Evolutionary conservation across 2,113 vertebrate species (phyloP), one percentile per base, ranked within the genome.

Genomic region (Labeo catla): DNA sequence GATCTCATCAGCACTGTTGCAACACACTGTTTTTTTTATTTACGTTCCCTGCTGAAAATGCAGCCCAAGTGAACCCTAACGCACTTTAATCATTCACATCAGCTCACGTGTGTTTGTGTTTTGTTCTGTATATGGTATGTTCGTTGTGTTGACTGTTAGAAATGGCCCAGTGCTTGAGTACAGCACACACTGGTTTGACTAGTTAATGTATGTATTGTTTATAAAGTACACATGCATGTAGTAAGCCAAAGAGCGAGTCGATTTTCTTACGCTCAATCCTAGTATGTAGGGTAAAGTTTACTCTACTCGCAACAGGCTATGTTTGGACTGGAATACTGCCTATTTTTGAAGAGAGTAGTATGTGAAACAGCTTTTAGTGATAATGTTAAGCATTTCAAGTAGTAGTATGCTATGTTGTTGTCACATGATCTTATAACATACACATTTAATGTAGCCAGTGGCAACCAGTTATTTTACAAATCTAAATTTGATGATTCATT

Each of bases 281-380:
- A 34, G 15, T 21, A 68, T 10, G 80, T 82, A 68, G 63, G 61
- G 80, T 66, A 82, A 82, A 82, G 78, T 65, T 65, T 65, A 65
- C 78, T 63, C 21, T 16, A n/a, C 16, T 45, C 10, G 0, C 19
- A 21, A 21, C 76, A 57, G 34, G 4, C 4, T 0, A 15, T 65
- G 78, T 81, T 47, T n/a, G 45, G 59, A 65, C 59, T 47, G 43
- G 4, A 81, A 9, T 19, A 47, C 13, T 47, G 4, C 6, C 59
- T 47, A 2, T 47, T 49, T 28, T 28, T 16, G 12, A 8, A 63
- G 5, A 47, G 21, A 80, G 9, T 28, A 45, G 34, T 59, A 8
- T 23, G 54, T 13, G 11, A 43, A 23, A n/a, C 36, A 1, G 9
- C 70, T 73, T 73, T 73, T n/a, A 73, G 6, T 73, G 70, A n/a